Base-by-base conservation (phyloP, 2,113 vertebrate genomes). In the Neogobius melanostomus region DNA sequence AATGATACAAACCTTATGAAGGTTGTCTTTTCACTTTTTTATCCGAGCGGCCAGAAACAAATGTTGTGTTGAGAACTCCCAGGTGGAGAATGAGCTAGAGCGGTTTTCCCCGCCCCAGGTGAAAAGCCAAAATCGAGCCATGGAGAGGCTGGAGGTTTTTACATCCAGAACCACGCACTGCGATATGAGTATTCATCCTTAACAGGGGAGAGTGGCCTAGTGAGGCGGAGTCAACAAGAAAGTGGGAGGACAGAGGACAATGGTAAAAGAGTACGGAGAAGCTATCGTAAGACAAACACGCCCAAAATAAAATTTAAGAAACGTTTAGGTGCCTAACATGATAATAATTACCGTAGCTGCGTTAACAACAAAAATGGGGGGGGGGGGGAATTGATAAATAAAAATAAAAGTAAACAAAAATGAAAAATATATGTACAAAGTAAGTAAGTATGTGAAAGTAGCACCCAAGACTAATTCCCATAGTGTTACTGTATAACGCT, bases 41-140 rank as follows among this genome's bases (percentile, higher is more conserved):
- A 44, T 86, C 67, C 78, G 51, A 17, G 3, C 64, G 54, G 75
- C 85, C 76, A 75, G 76, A 79, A 64, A 72, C 72, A 43, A 69
- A 62, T 11, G 71, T 15, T 21, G 75, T 67, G 63, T 8, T 76
- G 16, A 87, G 66, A 68, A 89, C 62, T 45, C 63, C 71, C 12
- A 71, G 42, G 28, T 65, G 56, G 11, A 71, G 64, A 50, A 77
- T 66, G 11, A 88, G 11, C 68, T 63, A 75, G 44, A 90, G 56
- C 59, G 57, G 66, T 75, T 69, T 48, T 69, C 78, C 75, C 71
- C 73, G 63, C 14, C 50, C 54, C 65, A 64, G 69, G 82, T 79
- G 62, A 74, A 17, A 59, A 73, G 77, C 69, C 72, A 82, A 82
- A 86, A 66, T 76, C 71, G 80, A 85, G 86, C 87, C 86, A 89